Percentiles rank a stretch among this genome's conserved stretches.
phyloP scores from a whole-genome alignment of 1,140 invertebrate genomes.

The Delia radicum region DNA sequence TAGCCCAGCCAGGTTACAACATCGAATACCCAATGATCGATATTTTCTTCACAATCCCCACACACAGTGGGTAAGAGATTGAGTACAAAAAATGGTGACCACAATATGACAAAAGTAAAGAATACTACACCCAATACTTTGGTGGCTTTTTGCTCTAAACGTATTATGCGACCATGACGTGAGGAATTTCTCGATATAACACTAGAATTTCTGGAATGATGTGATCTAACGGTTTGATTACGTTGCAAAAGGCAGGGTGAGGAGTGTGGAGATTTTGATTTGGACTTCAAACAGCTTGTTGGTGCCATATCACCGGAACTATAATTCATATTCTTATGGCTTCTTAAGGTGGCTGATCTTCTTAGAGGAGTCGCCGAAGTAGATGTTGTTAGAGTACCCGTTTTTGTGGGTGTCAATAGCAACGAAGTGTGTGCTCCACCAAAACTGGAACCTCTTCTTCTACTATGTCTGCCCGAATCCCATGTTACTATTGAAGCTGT shows the following conservation, averaged over 20 bases:
- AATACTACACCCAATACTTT: constrained; percentile 91
- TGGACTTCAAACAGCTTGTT: constrained; percentile 28
- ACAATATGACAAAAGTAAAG: constrained; percentile 89
- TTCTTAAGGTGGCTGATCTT: constrained; percentile 61
- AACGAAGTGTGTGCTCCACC: constrained; percentile 60
- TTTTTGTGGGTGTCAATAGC: constrained; percentile 54
- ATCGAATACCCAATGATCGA: constrained; percentile 77
- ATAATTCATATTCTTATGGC: constrained; percentile 59
- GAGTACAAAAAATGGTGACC: constrained; percentile 91
- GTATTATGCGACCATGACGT: constrained; percentile 76
- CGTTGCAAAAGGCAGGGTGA: constrained; percentile 57
- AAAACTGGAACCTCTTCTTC: constrained; percentile 62
- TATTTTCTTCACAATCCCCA: constrained; percentile 71
- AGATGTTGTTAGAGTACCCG: constrained; percentile 46
- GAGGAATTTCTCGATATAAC: constrained; percentile 78
- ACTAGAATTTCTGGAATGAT: constrained; percentile 74
- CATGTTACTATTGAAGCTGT: constrained; percentile 62
- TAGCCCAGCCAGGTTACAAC: constrained; percentile 90
- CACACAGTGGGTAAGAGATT: constrained; percentile 81
- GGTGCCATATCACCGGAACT: constrained; percentile 26
- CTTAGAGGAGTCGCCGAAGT: constrained; percentile 58
- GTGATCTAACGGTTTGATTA: constrained; percentile 59
- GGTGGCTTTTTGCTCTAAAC: constrained; percentile 90
- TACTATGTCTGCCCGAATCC: constrained; percentile 59
- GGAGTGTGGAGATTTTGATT: constrained; percentile 51